Conservation (phyloP, 2,888 invertebrate genomes). For the Cryptocephalus primarius region DNA sequence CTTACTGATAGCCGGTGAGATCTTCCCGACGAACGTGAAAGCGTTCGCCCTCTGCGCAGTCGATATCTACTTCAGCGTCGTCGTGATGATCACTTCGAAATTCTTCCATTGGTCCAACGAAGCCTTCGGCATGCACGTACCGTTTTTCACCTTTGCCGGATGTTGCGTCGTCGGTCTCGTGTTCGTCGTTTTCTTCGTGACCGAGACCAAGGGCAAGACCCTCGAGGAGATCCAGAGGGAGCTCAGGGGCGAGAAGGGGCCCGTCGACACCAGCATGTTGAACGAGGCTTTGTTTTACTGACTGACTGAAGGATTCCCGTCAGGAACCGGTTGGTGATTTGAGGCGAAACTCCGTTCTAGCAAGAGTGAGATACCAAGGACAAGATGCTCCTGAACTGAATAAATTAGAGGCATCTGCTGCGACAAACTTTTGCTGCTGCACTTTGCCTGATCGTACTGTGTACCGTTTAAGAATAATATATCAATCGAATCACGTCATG, state of each 20-base stretch:
- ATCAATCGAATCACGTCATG: too few species aligned
- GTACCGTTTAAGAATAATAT: too few species aligned
- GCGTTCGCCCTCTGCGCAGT: slow-evolving; percentile 46
- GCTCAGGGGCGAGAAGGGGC: slow-evolving; percentile 14
- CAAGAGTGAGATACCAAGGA: too few species aligned
- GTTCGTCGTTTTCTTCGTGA: slow-evolving; percentile 35
- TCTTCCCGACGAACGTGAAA: slow-evolving; percentile 45
- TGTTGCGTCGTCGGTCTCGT: slow-evolving; percentile 31
- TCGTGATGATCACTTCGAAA: slow-evolving; percentile 39
- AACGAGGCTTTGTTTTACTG: not conserved
- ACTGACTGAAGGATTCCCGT: too few species aligned
- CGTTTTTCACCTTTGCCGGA: slow-evolving; percentile 37
- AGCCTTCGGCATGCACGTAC: slow-evolving; percentile 35
- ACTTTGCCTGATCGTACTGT: too few species aligned
- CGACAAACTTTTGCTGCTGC: too few species aligned
- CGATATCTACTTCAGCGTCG: slow-evolving; percentile 40
- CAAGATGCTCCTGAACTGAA: too few species aligned
- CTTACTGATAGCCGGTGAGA: slow-evolving; percentile 41
- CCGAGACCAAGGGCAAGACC: slow-evolving; percentile 43
- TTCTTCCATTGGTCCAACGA: slow-evolving; percentile 37
- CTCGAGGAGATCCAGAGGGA: slow-evolving; percentile 39
- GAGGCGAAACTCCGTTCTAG: too few species aligned
- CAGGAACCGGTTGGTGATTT: too few species aligned
- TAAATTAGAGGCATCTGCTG: too few species aligned
- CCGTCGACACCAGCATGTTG: not conserved